Evolutionary conservation across 2,888 invertebrate species (phyloP), one percentile per base, ranked within the genome.

Genomic region (Hoplodrina blanda): DNA sequence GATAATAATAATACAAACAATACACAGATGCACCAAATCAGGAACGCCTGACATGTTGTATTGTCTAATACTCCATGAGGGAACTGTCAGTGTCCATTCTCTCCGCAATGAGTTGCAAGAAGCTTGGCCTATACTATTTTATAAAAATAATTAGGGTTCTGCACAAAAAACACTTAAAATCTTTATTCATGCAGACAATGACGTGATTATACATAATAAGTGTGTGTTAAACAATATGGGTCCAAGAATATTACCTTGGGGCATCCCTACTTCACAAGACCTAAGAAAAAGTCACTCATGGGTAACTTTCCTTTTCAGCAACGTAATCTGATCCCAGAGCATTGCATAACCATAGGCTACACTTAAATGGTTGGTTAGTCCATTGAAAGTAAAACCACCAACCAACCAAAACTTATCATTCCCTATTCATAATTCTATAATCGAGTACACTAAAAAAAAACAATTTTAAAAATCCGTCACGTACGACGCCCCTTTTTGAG

Each of bases 401-500:
- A 50, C 49, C 55, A 50, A 44, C 10, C 20, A 20, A 17, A 17
- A 44, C 7, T 13, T 19, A 74, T 63, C 25, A 30, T 19, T 63
- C 33, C 25, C 25, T 65, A 69, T 71, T 80, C 62, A 60, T 50
- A 30, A 80, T 78, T 81, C 64, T 60, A 60, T 70, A 59, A 76
- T 56, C 41, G 64, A 75, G 37, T 76, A 71, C 65, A 62, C 76
- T 66, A 77, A 86, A 86, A 81, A 80, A 81, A 82, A 80, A 61
- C 80, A 64, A 84, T 88, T 89, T 82, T 79, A 77, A 62, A 89
- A 87, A 87, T 76, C 68, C 56, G 67, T 89, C 89, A 89, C 90
- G 83, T 71, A 59, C 71, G 64, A 67, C 67, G 57, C 61, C 64
- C 87, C 84, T 80, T 88, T 86, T 85, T 50, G 82, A 77, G 74